Evolutionary conservation across 2,888 invertebrate species (phyloP), one percentile per base, ranked within the genome.

Genomic region (Apotomis turbidana): DNA sequence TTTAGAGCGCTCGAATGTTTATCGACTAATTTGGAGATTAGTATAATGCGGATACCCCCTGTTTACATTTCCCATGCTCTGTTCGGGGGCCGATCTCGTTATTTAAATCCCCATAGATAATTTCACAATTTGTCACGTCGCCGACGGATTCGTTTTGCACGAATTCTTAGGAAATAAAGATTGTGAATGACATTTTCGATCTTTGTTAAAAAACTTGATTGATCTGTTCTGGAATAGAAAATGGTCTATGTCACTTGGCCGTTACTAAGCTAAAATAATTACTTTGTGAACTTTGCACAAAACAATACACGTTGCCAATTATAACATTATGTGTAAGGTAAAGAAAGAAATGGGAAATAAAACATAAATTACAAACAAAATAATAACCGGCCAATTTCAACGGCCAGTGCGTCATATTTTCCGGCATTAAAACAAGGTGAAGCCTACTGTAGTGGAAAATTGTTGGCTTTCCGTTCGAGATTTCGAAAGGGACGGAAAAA

Each of bases 51-150:
- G 73, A 78, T 82, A 78, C 81, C 83, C 46, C 81, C 81, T 77
- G 78, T 93, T 93, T 93, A 87, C 91, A 80, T 91, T 93, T 93
- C 93, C 90, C 93, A 93, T 90, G 90, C 84, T 79, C 75, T 75
- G 79, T 76, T 78, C 78, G 80, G 89, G 90, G 88, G 80, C 82
- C 79, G 87, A 89, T 88, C 88, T 90, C 86, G 84, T 91, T 90
- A 90, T 86, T 87, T 83, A 87, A 87, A 91, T 89, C 90, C 86
- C 87, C 87, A 82, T 85, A 83, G 81, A 88, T 88, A 90, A 90
- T 90, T 87, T 85, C 77, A 78, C 78, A 82, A 90, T 90, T 90
- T 84, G 90, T 88, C 85, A 88, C 85, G 87, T 84, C 79, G 76
- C 5, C 80, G 81, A 77, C 73, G 78, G 81, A 85, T 89, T 89